A percentile compares a stretch with the other conserved stretches of the same genome.
Conservation (phyloP, 2,888 invertebrate genomes). For the Ophonus ardosiacus region DNA sequence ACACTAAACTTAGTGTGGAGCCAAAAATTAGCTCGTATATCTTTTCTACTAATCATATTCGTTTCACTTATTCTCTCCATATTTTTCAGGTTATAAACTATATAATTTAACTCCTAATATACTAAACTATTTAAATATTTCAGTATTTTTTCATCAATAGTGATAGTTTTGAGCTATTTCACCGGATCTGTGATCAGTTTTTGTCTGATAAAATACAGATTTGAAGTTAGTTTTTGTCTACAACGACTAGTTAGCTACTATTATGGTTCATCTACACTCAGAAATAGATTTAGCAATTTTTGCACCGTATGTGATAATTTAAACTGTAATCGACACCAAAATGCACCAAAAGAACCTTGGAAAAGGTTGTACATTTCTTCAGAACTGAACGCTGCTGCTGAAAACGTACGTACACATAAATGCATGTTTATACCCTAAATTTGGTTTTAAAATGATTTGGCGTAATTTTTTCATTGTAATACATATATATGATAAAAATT, state of each 20-base stretch:
- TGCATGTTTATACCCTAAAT: too few species aligned
- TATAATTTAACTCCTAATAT: neutral
- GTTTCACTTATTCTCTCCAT: slow-evolving; percentile 66
- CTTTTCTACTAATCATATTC: slow-evolving; percentile 66
- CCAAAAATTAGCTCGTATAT: slow-evolving; percentile 64
- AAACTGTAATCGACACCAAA: slow-evolving; percentile 79
- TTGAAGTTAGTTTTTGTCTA: slow-evolving; percentile 69
- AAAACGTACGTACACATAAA: slow-evolving; percentile 80
- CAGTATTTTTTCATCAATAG: slow-evolving; percentile 73
- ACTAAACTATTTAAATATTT: slow-evolving; percentile 65
- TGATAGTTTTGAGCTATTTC: slow-evolving; percentile 73
- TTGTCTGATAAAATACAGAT: slow-evolving; percentile 73
- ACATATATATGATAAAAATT: too few species aligned
- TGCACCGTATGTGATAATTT: slow-evolving; percentile 81
- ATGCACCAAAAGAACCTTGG: slow-evolving; percentile 81
- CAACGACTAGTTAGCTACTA: slow-evolving; percentile 71
- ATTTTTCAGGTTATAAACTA: slow-evolving; percentile 68
- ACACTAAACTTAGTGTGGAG: slow-evolving; percentile 57
- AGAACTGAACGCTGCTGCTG: slow-evolving; percentile 85
- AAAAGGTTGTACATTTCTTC: slow-evolving; percentile 82
- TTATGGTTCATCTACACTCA: slow-evolving; percentile 67
- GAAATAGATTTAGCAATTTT: slow-evolving; percentile 68
- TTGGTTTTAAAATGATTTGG: too few species aligned
- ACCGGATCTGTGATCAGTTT: slow-evolving; percentile 74
- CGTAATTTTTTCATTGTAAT: too few species aligned